phyloP scores from a whole-genome alignment of 2,888 invertebrate species.

The Apeira syringaria region DNA sequence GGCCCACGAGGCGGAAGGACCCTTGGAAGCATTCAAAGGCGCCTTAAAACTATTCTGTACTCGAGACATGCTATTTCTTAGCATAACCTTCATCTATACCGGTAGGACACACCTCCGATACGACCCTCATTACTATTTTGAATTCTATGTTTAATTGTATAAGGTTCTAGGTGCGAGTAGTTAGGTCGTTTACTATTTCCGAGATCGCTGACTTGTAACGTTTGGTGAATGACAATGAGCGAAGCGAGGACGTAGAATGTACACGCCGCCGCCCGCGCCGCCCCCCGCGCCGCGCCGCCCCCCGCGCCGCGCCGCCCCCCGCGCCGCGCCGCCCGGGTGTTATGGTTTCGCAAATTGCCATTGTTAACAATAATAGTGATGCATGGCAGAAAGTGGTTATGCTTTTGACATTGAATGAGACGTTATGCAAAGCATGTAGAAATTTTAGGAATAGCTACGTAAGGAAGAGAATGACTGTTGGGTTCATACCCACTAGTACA shows the following conservation, averaged over 20 bases:
- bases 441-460: too few relatives aligned
- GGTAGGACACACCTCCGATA: slow-evolving; percentile 79
- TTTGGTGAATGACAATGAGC: slow-evolving; percentile 28
- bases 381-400: slow-evolving; percentile 11
- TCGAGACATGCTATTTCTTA: slow-evolving; percentile 92
- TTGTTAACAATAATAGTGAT: slow-evolving; percentile 9
- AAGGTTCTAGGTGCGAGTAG: slow-evolving; percentile 6
- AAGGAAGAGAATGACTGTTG: too few relatives aligned
- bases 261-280: too few relatives aligned
- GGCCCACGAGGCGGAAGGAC: slow-evolving; percentile 74
- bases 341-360: slow-evolving; percentile 25
- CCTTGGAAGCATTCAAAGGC: slow-evolving; percentile 88
- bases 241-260: slow-evolving; percentile 23
- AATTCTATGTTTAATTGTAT: neutral
- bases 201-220: slow-evolving; percentile 20
- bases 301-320: too few relatives aligned
- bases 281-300: too few relatives aligned
- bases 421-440: slow-evolving; percentile 1
- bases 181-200: slow-evolving; percentile 7
- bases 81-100: slow-evolving; percentile 95
- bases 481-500: too few relatives aligned
- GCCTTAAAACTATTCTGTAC: slow-evolving; percentile 91
- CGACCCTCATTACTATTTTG: neutral
- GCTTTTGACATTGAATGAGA: neutral
- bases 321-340: slow-evolving; percentile 4